Conservation (phyloP, 2,797 vertebrate species). For the Spatula versicolor region DNA sequence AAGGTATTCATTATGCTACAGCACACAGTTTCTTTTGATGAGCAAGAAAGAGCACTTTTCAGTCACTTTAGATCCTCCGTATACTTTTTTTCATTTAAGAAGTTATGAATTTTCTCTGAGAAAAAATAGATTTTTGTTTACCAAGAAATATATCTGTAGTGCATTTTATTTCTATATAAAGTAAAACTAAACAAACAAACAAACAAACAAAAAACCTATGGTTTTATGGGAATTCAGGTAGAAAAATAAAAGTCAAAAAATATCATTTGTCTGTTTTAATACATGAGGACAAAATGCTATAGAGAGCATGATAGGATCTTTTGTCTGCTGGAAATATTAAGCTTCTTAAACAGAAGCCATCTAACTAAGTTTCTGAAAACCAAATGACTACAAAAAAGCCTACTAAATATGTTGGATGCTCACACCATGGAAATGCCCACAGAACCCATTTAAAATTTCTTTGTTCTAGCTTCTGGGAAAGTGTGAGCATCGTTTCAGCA, state of each 20-base stretch:
- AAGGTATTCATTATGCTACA: background rate
- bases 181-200: background rate
- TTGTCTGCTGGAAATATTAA: background rate
- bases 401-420: background rate
- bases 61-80: background rate
- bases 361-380: background rate
- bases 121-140: background rate
- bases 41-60: background rate
- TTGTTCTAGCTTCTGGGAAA: background rate
- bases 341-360: background rate
- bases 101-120: background rate
- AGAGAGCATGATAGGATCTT: background rate
- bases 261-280: background rate
- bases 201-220: background rate
- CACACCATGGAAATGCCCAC: background rate
- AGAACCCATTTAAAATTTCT: background rate
- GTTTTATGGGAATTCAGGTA: background rate
- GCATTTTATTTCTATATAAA: background rate
- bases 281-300: background rate
- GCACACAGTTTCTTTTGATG: background rate
- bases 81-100: background rate
- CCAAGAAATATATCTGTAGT: background rate
- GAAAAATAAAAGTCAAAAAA: background rate
- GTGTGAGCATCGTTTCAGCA: background rate
- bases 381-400: background rate